Conservation (phyloP, 2,888 invertebrate species). For the Ditula angustiorana region DNA sequence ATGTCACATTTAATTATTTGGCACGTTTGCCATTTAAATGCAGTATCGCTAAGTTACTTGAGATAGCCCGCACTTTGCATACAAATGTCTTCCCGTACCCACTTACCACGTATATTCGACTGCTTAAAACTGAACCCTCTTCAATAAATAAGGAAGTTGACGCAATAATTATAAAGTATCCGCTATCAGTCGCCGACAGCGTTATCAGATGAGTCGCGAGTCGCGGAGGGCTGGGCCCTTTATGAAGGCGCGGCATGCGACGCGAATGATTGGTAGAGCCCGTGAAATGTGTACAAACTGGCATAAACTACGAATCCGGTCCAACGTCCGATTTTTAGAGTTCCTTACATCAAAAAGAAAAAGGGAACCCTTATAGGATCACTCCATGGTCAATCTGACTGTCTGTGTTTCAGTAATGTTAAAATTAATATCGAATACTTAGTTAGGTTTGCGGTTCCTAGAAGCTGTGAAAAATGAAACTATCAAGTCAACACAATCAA, state of each 20-base stretch:
- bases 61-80: not conserved
- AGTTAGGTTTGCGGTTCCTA: no score
- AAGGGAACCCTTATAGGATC: no score
- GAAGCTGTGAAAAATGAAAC: no score
- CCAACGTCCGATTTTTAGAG: no score
- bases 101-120: constrained; percentile 8
- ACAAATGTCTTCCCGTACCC: constrained; percentile 6
- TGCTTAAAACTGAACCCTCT: constrained; percentile 29
- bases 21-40: no score
- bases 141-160: constrained; percentile 39
- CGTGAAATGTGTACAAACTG: not conserved
- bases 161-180: constrained; percentile 40
- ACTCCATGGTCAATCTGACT: no score
- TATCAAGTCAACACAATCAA: no score
- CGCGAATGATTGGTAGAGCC: constrained; percentile 6
- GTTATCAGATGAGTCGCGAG: constrained; percentile 29
- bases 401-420: no score
- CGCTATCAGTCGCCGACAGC: constrained; percentile 35
- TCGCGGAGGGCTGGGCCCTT: constrained; percentile 30
- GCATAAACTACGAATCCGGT: not conserved
- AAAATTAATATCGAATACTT: no score
- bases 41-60: no score
- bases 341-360: no score
- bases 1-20: no score
- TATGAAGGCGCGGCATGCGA: constrained; percentile 29